A percentile compares a stretch with the other conserved stretches of the same genome.
These are phyloP conservation scores for Nemapogon koenigi DNA, from an alignment of 2,888 invertebrate species.

Conservation along the genomic window DNA sequence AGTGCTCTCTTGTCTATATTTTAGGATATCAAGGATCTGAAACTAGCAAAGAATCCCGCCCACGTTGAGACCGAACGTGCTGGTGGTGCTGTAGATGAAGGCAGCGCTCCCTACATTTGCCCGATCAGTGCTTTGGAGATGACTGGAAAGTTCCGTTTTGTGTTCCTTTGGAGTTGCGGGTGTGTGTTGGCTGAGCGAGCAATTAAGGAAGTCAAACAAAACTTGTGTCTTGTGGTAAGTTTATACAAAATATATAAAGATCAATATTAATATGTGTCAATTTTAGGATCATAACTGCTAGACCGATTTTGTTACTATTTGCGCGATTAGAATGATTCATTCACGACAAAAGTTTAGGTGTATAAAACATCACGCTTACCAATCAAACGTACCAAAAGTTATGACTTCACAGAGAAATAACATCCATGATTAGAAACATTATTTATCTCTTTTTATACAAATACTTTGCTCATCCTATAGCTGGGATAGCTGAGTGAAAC, in stretches of 20 bases:
- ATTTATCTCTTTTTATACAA: too few relatives aligned
- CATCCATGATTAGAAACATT: too few relatives aligned
- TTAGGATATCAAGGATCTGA: conserved; percentile 86
- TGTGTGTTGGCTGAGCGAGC: conserved; percentile 97
- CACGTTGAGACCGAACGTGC: conserved; percentile 77
- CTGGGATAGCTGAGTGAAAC: too few relatives aligned
- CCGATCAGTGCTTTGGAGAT: conserved; percentile 95
- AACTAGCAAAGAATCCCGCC: conserved; percentile 84
- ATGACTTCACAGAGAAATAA: too few relatives aligned
- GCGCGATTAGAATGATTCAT: too few relatives aligned
- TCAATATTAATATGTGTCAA: too few relatives aligned
- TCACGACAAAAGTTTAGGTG: too few relatives aligned
- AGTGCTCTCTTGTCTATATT: conserved; percentile 18
- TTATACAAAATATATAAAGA: background rate
- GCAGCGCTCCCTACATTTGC: conserved; percentile 88
- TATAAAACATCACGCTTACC: too few relatives aligned
- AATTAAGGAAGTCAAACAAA: conserved; percentile 83
- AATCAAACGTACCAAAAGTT: too few relatives aligned
- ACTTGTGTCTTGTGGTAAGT: conserved; percentile 64
- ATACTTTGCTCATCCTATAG: too few relatives aligned
- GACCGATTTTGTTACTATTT: too few relatives aligned
- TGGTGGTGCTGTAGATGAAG: conserved; percentile 75
- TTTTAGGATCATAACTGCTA: too few relatives aligned
- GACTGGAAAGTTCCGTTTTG: conserved; percentile 90
- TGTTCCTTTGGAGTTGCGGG: conserved; percentile 91